phyloP scores from a whole-genome alignment of 2,797 vertebrate species.

The Anguilla pacifica region DNA sequence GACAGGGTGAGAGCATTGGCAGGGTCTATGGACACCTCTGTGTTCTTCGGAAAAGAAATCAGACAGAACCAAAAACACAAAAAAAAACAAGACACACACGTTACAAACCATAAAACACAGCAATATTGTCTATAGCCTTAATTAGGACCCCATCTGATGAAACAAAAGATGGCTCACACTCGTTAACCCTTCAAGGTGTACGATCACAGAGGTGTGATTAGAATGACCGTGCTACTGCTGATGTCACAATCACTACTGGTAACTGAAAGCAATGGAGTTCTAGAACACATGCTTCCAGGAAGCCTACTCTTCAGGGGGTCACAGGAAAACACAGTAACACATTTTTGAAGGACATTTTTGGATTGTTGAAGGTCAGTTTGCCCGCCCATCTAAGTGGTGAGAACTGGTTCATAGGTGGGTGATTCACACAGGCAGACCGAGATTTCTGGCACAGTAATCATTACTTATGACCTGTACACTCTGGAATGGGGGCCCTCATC shows the following conservation, averaged over 20 bases:
- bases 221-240: too few relatives aligned
- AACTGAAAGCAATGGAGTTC: too few relatives aligned
- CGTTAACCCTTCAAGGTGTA: not conserved
- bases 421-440: not conserved
- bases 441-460: not conserved
- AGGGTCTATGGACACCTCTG: constrained; percentile 45
- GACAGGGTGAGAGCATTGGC: constrained; percentile 10
- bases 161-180: not conserved
- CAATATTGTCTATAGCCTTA: not conserved
- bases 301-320: too few relatives aligned
- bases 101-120: not conserved
- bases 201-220: too few relatives aligned
- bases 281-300: too few relatives aligned
- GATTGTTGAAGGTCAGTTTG: not conserved
- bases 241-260: too few relatives aligned
- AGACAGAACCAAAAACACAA: not conserved
- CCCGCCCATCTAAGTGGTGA: not conserved
- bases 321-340: too few relatives aligned
- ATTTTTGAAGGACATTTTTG: too few relatives aligned
- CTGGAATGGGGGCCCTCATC: not conserved
- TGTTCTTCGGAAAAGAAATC: constrained; percentile 51
- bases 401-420: not conserved
- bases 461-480: not conserved
- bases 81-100: not conserved
- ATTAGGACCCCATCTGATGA: not conserved